Evolutionary conservation across 1,140 invertebrate species (phyloP), one percentile per base, ranked within the genome.

Genomic region (Leptinotarsa defecta): DNA sequence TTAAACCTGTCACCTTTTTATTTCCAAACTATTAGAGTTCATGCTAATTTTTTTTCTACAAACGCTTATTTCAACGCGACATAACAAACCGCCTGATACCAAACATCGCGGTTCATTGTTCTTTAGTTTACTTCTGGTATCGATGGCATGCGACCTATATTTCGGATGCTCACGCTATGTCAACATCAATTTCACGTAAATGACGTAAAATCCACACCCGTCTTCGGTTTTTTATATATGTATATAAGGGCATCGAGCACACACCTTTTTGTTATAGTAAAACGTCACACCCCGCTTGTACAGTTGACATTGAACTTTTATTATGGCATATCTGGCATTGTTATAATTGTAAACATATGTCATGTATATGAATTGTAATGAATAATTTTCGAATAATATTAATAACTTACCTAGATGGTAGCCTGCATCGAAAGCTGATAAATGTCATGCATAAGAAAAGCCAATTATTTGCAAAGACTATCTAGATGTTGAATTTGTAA

Each of bases 101-200:
- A 57, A 57, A 57, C 52, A 57, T 57, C 52, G 52, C 52, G 52
- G 52, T 57, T 57, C 52, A 57, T 57, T 57, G 52, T 57, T 57
- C 52, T 57, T 57, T 57, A 15, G 17, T 57, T 57, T 57, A 15
- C 15, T 57, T 57, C 52, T 57, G n/a, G 52, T 57, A 57, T 57
- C 52, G 52, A 19, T 57, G 52, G 52, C 52, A 57, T 57, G 52
- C 52, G 52, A 57, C 52, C 52, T 57, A 57, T 57, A 57, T 57
- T 57, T 57, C 52, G 52, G 52, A 57, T 57, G 52, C 52, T 17
- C 52, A 57, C 52, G 52, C 52, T 19, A 57, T 57, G 52, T 57
- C 52, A 57, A 57, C 52, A 57, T 57, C 52, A 57, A 57, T 57
- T 57, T 19, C 52, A 57, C 52, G 17, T 57, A 43, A 43, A 43